phyloP scores from a whole-genome alignment of 2,113 vertebrate species.

The Orientallactaga bullata region DNA sequence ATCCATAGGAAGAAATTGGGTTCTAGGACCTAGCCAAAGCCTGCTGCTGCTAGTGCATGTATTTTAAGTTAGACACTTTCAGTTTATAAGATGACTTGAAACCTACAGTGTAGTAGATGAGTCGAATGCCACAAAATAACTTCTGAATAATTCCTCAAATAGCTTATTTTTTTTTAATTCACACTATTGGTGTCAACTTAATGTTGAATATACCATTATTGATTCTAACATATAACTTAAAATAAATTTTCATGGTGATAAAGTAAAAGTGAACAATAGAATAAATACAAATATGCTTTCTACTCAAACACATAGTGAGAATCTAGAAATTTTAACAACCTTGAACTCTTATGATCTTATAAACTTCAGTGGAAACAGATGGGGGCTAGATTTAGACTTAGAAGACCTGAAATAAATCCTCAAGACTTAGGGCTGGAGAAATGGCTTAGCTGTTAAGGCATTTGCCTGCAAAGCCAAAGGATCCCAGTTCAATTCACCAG shows the following conservation, averaged over 20 bases:
- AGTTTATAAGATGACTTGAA: conserved; percentile 41
- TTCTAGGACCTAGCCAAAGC: not conserved
- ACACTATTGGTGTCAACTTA: not conserved
- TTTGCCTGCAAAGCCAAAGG: no score
- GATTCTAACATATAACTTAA: not conserved
- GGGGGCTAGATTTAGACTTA: not conserved
- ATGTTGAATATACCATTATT: conserved; percentile 16
- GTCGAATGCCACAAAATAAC: not conserved
- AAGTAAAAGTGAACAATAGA: conserved; percentile 26
- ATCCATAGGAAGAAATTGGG: not conserved
- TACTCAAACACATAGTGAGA: not conserved
- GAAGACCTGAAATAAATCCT: not conserved
- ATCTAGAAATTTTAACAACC: not conserved
- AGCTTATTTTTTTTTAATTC: not conserved
- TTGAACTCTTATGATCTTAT: not conserved
- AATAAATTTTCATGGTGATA: conserved; percentile 9
- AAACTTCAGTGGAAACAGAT: not conserved
- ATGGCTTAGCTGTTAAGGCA: no score
- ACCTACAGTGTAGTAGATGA: conserved; percentile 3
- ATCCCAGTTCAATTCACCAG: no score
- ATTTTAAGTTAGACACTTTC: conserved; percentile 38
- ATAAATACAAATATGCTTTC: not conserved
- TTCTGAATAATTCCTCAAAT: not conserved
- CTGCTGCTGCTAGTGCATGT: not conserved
- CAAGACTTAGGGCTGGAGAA: no score